Evolutionary conservation across 2,888 invertebrate genomes (phyloP), one percentile per base, ranked within the genome.

Genomic region (Copidosoma aretas): DNA sequence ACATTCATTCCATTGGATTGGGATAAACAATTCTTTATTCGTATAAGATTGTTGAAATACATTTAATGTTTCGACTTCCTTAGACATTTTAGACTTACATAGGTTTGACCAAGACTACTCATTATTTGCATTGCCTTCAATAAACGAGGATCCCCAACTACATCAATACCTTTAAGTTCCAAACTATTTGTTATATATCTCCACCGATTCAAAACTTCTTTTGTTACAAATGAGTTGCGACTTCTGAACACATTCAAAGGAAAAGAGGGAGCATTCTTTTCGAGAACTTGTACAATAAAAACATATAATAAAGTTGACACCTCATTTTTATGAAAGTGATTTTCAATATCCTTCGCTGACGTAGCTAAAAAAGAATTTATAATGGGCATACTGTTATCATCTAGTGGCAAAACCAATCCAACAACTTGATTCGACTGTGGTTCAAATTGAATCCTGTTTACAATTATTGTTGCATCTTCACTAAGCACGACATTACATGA

Each of bases 41-140:
- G n/a, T n/a, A n/a, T n/a, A n/a, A n/a, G n/a, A n/a, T n/a, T n/a
- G n/a, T n/a, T n/a, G n/a, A n/a, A n/a, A n/a, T n/a, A n/a, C n/a
- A n/a, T n/a, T n/a, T n/a, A n/a, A n/a, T n/a, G n/a, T n/a, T n/a
- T n/a, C n/a, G n/a, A n/a, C n/a, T n/a, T n/a, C n/a, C n/a, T n/a
- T n/a, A n/a, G n/a, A n/a, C n/a, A n/a, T n/a, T n/a, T n/a, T n/a
- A n/a, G 19, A 61, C 76, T 59, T 32, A 75, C 75, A 52, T 76
- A 65, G 65, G 66, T 21, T 59, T 67, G 64, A 17, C 71, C 71
- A 10, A 73, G 65, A 60, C 68, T 63, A 56, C 57, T 71, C 59
- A 69, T 57, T 14, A 73, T 19, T 10, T 74, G 64, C 76, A 77
- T 78, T 51, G 74, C 73, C 68, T 75, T 77, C 57, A 79, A 65